These are phyloP conservation scores for Strigamia crassipes DNA, from an alignment of 2,888 invertebrate genomes.

Conservation along the genomic window DNA sequence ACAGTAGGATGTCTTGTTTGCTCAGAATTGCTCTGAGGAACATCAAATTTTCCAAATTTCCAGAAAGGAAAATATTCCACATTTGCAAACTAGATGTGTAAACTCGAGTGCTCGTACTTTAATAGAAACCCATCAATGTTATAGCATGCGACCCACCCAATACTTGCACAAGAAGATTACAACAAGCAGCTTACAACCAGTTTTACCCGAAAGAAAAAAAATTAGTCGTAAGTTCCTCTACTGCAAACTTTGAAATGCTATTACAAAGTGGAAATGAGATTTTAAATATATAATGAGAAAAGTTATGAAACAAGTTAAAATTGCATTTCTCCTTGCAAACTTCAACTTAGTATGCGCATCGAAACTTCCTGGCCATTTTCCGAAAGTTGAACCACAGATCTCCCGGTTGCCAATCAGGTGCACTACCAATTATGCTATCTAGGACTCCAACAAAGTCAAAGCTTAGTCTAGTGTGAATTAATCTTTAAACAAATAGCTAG, in stretches of 20 bases:
- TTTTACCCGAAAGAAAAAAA: background rate
- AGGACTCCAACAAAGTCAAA: too few relatives aligned
- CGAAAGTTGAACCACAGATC: too few relatives aligned
- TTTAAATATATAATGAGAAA: background rate
- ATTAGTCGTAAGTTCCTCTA: background rate
- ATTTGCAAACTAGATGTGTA: background rate
- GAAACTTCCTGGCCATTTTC: too few relatives aligned
- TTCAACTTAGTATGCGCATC: too few relatives aligned
- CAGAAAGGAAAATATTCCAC: background rate
- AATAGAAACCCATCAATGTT: background rate
- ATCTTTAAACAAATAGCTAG: too few relatives aligned
- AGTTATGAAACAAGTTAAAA: too few relatives aligned
- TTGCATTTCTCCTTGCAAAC: too few relatives aligned
- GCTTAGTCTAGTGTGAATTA: too few relatives aligned
- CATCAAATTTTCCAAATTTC: background rate
- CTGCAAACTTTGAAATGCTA: background rate
- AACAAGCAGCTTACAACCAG: background rate
- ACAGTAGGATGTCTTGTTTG: background rate
- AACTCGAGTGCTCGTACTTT: background rate
- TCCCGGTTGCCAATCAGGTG: too few relatives aligned
- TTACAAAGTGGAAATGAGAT: background rate
- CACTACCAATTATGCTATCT: too few relatives aligned
- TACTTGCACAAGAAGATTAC: slow-evolving; percentile 6
- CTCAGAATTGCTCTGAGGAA: background rate
- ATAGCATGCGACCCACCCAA: background rate